A percentile compares a stretch with the other conserved stretches of the same genome.
These are phyloP conservation scores for Catharus minimus DNA, from an alignment of 2,113 vertebrate genomes.

Conservation along the genomic window DNA sequence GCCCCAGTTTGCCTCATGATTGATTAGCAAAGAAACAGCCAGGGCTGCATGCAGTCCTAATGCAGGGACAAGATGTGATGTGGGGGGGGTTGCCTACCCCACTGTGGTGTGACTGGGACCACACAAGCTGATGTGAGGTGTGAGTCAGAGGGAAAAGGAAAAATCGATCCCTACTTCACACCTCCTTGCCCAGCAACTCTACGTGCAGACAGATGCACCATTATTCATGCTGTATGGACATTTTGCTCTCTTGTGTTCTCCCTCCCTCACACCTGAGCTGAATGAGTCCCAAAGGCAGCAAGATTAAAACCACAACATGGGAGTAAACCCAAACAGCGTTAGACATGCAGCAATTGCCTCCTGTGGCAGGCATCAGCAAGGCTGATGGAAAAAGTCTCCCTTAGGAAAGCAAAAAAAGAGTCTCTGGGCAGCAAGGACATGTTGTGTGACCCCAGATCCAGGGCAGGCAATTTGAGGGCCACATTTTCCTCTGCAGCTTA, in stretches of 20 bases:
- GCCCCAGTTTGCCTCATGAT: background rate
- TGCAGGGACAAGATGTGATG: background rate
- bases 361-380: background rate
- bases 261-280: background rate
- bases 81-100: background rate
- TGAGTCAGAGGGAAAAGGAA: background rate
- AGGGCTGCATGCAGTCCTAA: background rate
- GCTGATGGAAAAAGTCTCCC: background rate
- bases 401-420: background rate
- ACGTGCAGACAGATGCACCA: background rate
- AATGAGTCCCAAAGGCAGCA: background rate
- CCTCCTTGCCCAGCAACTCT: background rate
- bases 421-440: background rate
- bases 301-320: background rate
- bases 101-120: background rate
- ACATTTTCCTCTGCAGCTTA: background rate
- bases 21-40: background rate
- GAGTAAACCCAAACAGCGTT: background rate
- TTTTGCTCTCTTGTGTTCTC: background rate
- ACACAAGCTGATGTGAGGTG: background rate
- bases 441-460: background rate
- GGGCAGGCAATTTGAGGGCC: background rate
- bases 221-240: rapidly evolving
- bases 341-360: background rate
- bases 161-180: background rate